Evolutionary conservation across 2,113 vertebrate species (phyloP), one percentile per base, ranked within the genome.

Genomic region (Eurystomus gularis): DNA sequence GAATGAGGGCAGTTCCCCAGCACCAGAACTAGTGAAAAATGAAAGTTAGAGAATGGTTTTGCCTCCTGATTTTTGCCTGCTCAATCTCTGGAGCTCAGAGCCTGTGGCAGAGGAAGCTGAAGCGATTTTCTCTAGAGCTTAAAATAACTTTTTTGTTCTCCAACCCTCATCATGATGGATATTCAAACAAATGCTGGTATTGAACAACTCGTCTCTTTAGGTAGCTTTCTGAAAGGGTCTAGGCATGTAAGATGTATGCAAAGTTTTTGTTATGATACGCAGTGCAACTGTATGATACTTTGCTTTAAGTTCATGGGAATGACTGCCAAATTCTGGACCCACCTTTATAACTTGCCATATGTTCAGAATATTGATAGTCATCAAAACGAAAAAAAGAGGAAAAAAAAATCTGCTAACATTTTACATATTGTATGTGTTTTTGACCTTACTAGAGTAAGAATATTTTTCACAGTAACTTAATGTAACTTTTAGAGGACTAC

Each of bases 231-330:
- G 54, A 51, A n/a, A 69, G 25, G 10, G 4, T 57, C 66, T 57
- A 0, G 11, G 31, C 8, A 1, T 31, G 42, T 10, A 35, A 39
- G 28, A 17, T 5, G 5, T 7, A 26, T 17, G 40, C 17, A 16
- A 8, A 17, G 6, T 28, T 51, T 44, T 37, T 39, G 25, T 60
- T 79, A 42, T 5, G 44, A 26, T 20, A 6, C 28, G 10, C 29
- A 52, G 20, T 21, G 35, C 10, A n/a, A 3, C 15, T 31, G 6
- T 39, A 14, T 9, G 26, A 17, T 73, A 55, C 21, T 46, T 62
- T 57, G 28, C 65, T 44, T 44, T 73, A 35, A 37, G 39, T 73
- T 40, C 6, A 4, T 25, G 13, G 16, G 33, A 40, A 69, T 35
- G 17, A 16, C 15, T 20, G 33, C 33, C 25, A 35, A 20, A 33